Evolutionary conservation across 2,113 vertebrate genomes (phyloP), one percentile per base, ranked within the genome.

Genomic region (Nothoprocta perdicaria): DNA sequence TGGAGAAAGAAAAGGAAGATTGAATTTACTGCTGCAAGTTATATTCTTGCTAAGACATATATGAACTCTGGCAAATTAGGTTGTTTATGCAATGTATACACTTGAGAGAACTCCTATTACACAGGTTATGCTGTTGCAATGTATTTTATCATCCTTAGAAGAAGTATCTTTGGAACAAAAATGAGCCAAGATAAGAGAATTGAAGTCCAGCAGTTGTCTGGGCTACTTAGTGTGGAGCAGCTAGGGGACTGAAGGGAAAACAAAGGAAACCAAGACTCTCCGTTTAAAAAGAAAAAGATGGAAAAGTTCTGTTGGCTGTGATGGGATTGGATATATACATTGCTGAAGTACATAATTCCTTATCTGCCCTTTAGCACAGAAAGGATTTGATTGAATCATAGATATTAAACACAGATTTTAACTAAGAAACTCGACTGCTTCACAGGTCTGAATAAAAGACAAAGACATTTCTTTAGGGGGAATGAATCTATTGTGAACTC

Each of bases 381-480:
- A 75, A 62, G 38, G 12, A 52, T 65, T 12, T 40, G n/a, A 77
- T 11, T 81, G 86, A 83, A 74, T 41, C 21, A 21, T 67, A 16
- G 14, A 29, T 45, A 60, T 57, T 33, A 60, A 63, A 80, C 85
- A 87, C 5, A 12, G 21, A 1, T 86, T 90, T 91, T 88, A 65
- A 74, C 33, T 68, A 65, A 55, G 48, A 57, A 88, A 69, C 40
- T 69, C 63, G 18, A 58, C 55, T 33, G 8, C 6, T 74, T 89
- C n/a, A 50, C 2, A 1, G 12, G 24, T 45, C 71, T 76, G 71
- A 84, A 78, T 43, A 73, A 78, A 86, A 81, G 65, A 5, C 50
- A 76, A 88, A 94, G 72, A 12, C 40, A 61, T 93, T 96, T 89
- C 38, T 89, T 96, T 82, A 29, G 58, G 90, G 45, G 9, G 60